Percentiles rank a stretch among this genome's conserved stretches.
These are phyloP conservation scores for Cephalopholis sonnerati DNA, from an alignment of 2,113 vertebrate species.

Conservation along the genomic window DNA sequence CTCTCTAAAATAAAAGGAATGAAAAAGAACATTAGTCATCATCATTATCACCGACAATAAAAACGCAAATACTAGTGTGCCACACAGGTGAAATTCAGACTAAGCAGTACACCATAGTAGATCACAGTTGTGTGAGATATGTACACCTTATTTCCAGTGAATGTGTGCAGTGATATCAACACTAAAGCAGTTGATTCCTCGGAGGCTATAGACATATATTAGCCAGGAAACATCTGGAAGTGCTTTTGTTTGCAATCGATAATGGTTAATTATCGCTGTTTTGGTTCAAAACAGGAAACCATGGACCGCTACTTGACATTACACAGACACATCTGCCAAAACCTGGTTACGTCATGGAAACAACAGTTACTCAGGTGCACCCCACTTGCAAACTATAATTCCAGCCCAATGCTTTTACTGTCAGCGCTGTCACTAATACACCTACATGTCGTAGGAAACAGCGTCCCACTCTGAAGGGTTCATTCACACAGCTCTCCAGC, in stretches of 20 bases:
- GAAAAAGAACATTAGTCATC: conserved; percentile 27
- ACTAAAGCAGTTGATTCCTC: neutral
- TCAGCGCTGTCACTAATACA: neutral
- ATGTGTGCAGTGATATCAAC: neutral
- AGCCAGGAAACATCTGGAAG: conserved; percentile 31
- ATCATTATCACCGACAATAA: neutral
- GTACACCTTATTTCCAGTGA: neutral
- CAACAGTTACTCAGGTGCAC: neutral
- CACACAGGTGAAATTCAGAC: neutral
- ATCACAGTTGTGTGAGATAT: neutral
- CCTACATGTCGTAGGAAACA: conserved; percentile 86
- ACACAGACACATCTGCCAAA: neutral
- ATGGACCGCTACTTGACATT: no score
- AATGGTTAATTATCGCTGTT: neutral
- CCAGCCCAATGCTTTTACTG: neutral
- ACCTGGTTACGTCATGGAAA: neutral
- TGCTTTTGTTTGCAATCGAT: neutral
- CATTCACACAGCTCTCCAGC: conserved; percentile 78
- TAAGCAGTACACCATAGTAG: neutral
- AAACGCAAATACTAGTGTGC: neutral
- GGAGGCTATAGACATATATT: neutral
- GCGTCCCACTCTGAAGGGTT: conserved; percentile 83
- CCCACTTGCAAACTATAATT: neutral
- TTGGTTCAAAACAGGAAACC: conserved; percentile 16
- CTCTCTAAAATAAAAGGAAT: conserved; percentile 71